Evolutionary conservation across 2,888 invertebrate species (phyloP).

Genomic region (Chesias legatella): DNA sequence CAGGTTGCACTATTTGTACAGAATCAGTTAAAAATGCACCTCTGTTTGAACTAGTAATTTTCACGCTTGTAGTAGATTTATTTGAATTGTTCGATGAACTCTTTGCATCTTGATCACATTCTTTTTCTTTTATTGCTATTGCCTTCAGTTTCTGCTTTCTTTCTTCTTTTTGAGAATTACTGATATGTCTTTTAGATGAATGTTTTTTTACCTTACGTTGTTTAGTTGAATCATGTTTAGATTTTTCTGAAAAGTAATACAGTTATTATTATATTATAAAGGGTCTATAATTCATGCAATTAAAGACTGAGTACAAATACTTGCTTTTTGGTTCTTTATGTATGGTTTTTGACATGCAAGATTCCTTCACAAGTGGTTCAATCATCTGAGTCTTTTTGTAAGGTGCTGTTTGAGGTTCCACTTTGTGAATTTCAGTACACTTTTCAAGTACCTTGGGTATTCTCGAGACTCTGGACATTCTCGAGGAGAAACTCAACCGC

Average conservation of each 20-base stretch:
- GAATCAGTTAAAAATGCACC: conserved; percentile 76
- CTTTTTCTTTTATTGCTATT: conserved; percentile 60
- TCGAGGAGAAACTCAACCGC: no score
- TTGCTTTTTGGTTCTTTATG: conserved; percentile 38
- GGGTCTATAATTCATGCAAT: background rate
- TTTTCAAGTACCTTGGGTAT: conserved; percentile 23
- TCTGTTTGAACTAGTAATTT: conserved; percentile 74
- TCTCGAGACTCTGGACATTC: no score
- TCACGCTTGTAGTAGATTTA: conserved; percentile 55
- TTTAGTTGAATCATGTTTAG: conserved; percentile 36
- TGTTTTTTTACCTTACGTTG: conserved; percentile 39
- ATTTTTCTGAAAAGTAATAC: conserved; percentile 38
- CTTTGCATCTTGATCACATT: conserved; percentile 32
- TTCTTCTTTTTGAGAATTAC: conserved; percentile 61
- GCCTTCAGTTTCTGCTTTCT: conserved; percentile 75
- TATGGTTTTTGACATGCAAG: conserved; percentile 35
- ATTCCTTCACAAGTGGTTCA: conserved; percentile 41
- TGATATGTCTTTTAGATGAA: conserved; percentile 42
- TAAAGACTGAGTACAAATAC: conserved; percentile 19
- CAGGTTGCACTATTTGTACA: conserved; percentile 43
- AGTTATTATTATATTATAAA: conserved; percentile 30
- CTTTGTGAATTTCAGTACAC: conserved; percentile 18
- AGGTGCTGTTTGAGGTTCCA: conserved; percentile 18
- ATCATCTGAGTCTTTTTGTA: conserved; percentile 53
- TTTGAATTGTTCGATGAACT: conserved; percentile 32